phyloP scores from a whole-genome alignment of 2,113 vertebrate species.

The Carassius gibelio region DNA sequence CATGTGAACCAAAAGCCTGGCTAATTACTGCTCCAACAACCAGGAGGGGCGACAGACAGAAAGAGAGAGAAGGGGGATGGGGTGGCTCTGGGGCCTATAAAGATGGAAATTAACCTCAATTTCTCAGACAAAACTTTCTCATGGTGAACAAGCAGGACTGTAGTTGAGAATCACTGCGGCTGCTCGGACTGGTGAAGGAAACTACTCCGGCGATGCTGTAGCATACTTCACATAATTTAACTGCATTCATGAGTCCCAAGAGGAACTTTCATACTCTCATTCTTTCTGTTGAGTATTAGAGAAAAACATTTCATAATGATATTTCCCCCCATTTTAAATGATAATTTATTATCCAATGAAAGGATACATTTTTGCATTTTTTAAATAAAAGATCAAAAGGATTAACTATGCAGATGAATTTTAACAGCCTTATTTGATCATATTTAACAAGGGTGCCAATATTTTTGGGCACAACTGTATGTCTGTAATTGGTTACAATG shows the following conservation, averaged over 20 bases:
- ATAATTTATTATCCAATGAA: too few species aligned
- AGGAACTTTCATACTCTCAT: background rate
- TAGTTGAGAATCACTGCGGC: background rate
- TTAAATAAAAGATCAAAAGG: too few species aligned
- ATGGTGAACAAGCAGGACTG: conserved; percentile 29
- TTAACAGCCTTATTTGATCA: too few species aligned
- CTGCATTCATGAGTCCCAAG: conserved; percentile 44
- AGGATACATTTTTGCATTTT: too few species aligned
- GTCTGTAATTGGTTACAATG: too few species aligned
- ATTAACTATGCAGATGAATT: too few species aligned
- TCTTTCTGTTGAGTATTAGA: background rate
- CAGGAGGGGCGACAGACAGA: conserved; percentile 4
- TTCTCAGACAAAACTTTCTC: conserved; percentile 20
- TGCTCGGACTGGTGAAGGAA: conserved; percentile 28
- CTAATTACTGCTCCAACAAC: conserved; percentile 61
- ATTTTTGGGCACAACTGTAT: too few species aligned
- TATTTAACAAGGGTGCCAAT: too few species aligned
- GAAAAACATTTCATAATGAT: too few species aligned
- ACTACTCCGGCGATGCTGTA: conserved; percentile 58
- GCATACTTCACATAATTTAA: conserved; percentile 59
- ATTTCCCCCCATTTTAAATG: too few species aligned
- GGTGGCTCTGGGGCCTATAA: conserved; percentile 44
- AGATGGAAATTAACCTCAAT: conserved; percentile 54
- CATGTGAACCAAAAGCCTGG: conserved; percentile 54
- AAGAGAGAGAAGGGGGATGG: background rate